Percentiles rank a stretch among this genome's conserved stretches.
These are phyloP conservation scores for Varecia variegata DNA, from an alignment of 2,797 vertebrate genomes.

Conservation along the genomic window DNA sequence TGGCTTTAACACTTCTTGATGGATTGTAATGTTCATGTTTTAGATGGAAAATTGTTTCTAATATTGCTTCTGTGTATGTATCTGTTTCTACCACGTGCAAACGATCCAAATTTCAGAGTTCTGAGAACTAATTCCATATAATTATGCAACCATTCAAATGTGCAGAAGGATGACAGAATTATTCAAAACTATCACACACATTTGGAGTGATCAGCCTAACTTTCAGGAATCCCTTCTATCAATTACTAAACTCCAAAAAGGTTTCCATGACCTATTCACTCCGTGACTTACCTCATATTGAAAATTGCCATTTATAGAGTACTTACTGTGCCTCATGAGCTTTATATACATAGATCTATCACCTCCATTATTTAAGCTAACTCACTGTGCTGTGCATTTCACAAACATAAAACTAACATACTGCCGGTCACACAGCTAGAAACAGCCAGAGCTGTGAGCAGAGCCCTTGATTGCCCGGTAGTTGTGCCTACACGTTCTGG, in stretches of 20 bases:
- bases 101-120: not conserved
- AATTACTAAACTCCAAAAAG: not conserved
- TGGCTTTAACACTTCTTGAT: not conserved
- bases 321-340: not conserved
- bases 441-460: rapidly evolving
- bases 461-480: rapidly evolving
- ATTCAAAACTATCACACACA: not conserved
- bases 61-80: not conserved
- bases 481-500: rapidly evolving
- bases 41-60: not conserved
- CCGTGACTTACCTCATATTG: not conserved
- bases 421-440: not conserved
- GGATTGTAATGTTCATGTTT: not conserved
- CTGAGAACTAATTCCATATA: not conserved
- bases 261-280: not conserved
- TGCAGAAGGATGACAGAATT: not conserved
- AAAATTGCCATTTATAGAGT: not conserved
- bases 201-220: not conserved
- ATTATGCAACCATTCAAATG: not conserved
- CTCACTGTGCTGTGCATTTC: not conserved
- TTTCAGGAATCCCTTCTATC: not conserved
- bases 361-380: not conserved
- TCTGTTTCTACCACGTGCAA: not conserved
- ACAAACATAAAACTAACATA: not conserved
- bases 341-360: not conserved